Base-by-base conservation (phyloP, 2,113 vertebrate genomes). In the Junco hyemalis region DNA sequence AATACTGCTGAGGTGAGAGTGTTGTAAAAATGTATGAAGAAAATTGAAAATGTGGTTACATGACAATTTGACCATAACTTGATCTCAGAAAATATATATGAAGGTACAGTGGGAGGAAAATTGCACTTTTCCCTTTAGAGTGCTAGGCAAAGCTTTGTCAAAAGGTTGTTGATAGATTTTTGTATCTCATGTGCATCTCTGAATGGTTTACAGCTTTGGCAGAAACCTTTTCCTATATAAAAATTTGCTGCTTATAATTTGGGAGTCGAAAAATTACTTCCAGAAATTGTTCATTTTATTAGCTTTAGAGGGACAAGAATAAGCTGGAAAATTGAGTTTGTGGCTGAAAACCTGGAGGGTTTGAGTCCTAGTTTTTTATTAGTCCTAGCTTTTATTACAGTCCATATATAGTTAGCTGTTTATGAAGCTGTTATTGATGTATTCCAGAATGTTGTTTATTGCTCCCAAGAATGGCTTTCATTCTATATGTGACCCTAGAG, bases 401-500 rank as follows among this genome's bases (percentile, higher is more conserved):
- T 74, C 19, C 12, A 6, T 45, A 19, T 76, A 35, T 61, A 68
- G 57, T 56, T 64, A 70, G 36, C 29, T 70, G 35, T 86, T 95
- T 86, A 72, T 82, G 68, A 81, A 90, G 56, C 68, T 88, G 36
- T 92, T 78, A 63, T 28, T 64, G 76, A 83, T 92, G 20, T 57
- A 59, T 93, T 95, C 68, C 38, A 91, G 47, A 66, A 88, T 47
- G 44, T 70, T 93, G 29, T 91, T 92, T 94, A 82, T 90, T 92
- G 77, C 69, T 77, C 83, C 77, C 56, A 59, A 68, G 47, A 86
- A 81, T 47, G 54, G 11, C 35, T 93, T 88, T 73, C 14, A 42
- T 92, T 90, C 82, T 57, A 3, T 77, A 11, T 59, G 8, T 84
- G 51, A 48, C 54, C 89, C 38, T 66, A 64, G 64, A 90, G 60